A percentile compares a stretch with the other conserved stretches of the same genome.
These are phyloP conservation scores for Lipophrys pholis DNA, from an alignment of 2,113 vertebrate species.

Conservation along the genomic window DNA sequence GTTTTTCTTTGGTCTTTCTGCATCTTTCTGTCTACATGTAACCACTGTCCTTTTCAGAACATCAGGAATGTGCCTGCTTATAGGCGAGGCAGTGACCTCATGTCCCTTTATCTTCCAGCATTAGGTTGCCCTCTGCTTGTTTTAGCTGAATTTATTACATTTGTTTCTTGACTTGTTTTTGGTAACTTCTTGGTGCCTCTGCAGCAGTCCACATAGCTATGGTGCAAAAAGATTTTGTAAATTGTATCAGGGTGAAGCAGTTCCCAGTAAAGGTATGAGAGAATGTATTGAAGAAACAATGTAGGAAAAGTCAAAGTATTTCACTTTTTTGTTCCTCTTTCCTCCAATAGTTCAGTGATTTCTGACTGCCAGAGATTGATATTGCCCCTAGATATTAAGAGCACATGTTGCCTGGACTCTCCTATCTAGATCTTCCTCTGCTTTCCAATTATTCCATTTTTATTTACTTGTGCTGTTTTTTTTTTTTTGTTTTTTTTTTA, in stretches of 20 bases:
- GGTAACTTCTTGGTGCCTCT: background rate
- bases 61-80: constrained; percentile 3
- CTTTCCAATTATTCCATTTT: constrained; percentile 43
- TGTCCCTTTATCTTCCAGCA: background rate
- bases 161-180: background rate
- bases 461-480: constrained; percentile 55
- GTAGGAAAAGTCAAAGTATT: too few species aligned
- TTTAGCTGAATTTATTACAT: background rate
- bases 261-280: background rate
- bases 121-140: background rate
- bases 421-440: constrained; percentile 45
- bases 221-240: background rate
- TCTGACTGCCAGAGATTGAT: constrained; percentile 40
- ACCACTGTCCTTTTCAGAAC: constrained; percentile 8
- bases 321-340: constrained; percentile 4
- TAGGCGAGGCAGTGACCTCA: background rate
- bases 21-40: background rate
- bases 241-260: background rate
- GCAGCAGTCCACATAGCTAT: background rate
- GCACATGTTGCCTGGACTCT: constrained; percentile 21
- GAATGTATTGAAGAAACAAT: constrained; percentile 3
- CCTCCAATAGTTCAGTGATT: constrained; percentile 20
- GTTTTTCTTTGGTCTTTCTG: constrained; percentile 30
- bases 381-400: constrained; percentile 31
- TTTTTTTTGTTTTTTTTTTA: too few species aligned